Percentiles rank a stretch among this genome's conserved stretches.
phyloP scores from a whole-genome alignment of 2,113 vertebrate species.

The Trichomycterus rosablanca region DNA sequence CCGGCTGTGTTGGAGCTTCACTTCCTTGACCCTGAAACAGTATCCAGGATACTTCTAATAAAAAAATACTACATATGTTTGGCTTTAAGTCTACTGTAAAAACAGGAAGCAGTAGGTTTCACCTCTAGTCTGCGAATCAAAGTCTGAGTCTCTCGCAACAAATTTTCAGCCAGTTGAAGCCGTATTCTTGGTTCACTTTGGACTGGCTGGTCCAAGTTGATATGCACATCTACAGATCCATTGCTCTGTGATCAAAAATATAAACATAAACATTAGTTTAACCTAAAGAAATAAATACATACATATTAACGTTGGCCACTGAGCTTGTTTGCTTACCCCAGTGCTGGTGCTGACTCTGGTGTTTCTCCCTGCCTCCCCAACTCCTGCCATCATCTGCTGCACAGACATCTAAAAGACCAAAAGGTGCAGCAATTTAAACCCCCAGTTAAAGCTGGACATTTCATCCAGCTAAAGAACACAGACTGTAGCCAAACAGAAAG shows the following conservation, averaged over 20 bases:
- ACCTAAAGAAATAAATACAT: background rate
- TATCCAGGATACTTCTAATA: background rate
- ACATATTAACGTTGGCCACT: too few relatives aligned
- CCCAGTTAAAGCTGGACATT: too few relatives aligned
- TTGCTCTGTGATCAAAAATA: conserved; percentile 60
- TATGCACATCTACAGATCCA: conserved; percentile 83
- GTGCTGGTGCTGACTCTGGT: conserved; percentile 69
- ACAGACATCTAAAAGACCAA: conserved; percentile 66
- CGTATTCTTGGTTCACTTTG: conserved; percentile 85
- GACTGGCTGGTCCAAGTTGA: conserved; percentile 80
- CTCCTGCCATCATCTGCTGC: conserved; percentile 74
- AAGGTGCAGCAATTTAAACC: too few relatives aligned
- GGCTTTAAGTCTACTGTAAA: background rate
- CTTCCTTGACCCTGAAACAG: conserved; percentile 52
- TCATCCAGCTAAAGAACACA: too few relatives aligned
- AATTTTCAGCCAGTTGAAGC: conserved; percentile 81
- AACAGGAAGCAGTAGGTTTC: conserved; percentile 24
- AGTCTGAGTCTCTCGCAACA: conserved; percentile 79
- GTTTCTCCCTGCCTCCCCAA: conserved; percentile 71
- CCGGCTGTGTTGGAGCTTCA: conserved; percentile 55
- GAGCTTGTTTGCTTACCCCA: too few relatives aligned
- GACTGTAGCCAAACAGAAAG: too few relatives aligned
- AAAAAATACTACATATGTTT: background rate
- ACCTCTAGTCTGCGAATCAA: conserved; percentile 82
- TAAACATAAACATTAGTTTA: background rate